Evolutionary conservation across 2,888 invertebrate genomes (phyloP).

Genomic region (Cenopis cana): DNA sequence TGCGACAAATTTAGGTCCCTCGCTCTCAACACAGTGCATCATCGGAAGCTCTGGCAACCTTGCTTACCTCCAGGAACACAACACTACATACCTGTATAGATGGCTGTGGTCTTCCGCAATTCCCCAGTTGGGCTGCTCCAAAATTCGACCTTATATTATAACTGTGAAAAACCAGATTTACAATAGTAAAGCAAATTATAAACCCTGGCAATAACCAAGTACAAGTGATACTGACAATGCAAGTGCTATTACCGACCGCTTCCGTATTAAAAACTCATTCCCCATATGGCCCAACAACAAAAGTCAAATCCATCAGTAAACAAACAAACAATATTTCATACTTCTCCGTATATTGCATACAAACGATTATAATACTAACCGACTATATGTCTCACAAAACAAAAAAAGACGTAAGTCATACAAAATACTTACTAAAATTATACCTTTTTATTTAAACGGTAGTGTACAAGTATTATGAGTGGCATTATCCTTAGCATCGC

Average conservation of each 20-base stretch:
- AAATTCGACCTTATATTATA: no score
- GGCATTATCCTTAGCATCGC: constrained; percentile 70
- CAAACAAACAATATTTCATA: constrained; percentile 67
- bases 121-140: no score
- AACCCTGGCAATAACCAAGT: no score
- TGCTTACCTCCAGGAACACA: no score
- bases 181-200: no score
- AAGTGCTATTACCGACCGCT: neutral
- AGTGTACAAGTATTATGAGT: constrained; percentile 56
- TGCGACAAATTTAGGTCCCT: no score
- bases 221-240: no score
- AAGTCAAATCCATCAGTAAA: constrained; percentile 56
- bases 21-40: no score
- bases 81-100: no score
- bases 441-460: constrained; percentile 8
- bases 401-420: neutral
- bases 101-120: no score
- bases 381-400: constrained; percentile 50
- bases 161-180: neutral
- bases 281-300: constrained; percentile 33
- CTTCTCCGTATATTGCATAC: constrained; percentile 62
- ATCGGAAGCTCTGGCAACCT: no score
- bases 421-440: neutral
- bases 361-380: constrained; percentile 58
- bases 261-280: neutral